These are phyloP conservation scores for Furnarius figulus DNA, from an alignment of 2,113 vertebrate genomes.

Conservation along the genomic window DNA sequence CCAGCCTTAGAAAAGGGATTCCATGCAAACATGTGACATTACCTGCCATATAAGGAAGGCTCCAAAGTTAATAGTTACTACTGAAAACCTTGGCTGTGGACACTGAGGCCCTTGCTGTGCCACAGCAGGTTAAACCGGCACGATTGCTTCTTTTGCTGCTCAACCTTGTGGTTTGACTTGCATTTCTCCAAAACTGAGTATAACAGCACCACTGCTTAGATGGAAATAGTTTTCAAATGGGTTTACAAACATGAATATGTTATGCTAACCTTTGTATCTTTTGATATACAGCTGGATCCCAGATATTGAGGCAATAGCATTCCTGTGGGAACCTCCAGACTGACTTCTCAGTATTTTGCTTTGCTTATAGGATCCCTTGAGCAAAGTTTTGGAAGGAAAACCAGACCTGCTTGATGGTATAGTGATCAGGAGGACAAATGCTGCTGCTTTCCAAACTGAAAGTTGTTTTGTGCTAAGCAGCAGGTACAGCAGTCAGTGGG, in stretches of 20 bases:
- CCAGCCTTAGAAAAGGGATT: background rate
- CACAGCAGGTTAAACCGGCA: background rate
- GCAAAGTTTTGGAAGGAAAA: background rate
- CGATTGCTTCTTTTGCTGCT: background rate
- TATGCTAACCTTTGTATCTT: background rate
- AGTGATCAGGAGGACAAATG: background rate
- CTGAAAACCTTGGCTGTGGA: background rate
- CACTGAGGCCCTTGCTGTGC: background rate
- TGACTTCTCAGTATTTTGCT: background rate
- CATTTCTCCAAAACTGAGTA: background rate
- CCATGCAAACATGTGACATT: background rate
- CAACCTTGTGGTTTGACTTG: background rate
- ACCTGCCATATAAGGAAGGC: background rate
- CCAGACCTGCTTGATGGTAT: background rate
- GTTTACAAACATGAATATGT: background rate
- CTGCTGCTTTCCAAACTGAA: background rate
- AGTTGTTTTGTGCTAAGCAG: slow-evolving; percentile 20
- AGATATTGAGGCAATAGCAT: background rate
- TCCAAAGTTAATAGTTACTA: background rate
- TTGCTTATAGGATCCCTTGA: background rate
- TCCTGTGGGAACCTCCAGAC: background rate
- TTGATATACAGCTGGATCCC: background rate
- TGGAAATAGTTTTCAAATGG: background rate
- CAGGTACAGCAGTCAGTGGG: slow-evolving; percentile 3
- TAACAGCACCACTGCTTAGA: background rate